Evolutionary conservation across 2,888 invertebrate species (phyloP).

Genomic region (Acrocera orbiculus): DNA sequence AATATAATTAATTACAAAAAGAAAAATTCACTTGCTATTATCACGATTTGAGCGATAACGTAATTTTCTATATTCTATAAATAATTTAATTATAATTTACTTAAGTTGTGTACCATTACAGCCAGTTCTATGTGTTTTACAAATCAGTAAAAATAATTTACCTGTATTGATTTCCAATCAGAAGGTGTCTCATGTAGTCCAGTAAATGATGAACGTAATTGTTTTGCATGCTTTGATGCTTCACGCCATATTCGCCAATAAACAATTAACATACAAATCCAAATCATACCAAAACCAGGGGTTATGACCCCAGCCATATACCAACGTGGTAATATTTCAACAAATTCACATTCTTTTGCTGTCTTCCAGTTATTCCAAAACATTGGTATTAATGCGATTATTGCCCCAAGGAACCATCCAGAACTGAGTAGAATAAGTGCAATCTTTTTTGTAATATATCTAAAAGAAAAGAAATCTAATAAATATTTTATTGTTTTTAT

Average conservation of each 20-base stretch:
- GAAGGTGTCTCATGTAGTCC: slow-evolving; percentile 39
- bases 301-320: slow-evolving; percentile 37
- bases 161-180: slow-evolving; percentile 64
- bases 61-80: too few relatives aligned
- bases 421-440: slow-evolving; percentile 43
- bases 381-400: slow-evolving; percentile 49
- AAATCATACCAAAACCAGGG: slow-evolving; percentile 54
- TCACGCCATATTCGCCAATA: slow-evolving; percentile 66
- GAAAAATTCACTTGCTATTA: too few relatives aligned
- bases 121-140: too few relatives aligned
- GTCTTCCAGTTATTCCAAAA: slow-evolving; percentile 62
- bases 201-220: slow-evolving; percentile 41
- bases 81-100: too few relatives aligned
- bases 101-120: too few relatives aligned
- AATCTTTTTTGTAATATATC: slow-evolving; percentile 50
- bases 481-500: too few relatives aligned
- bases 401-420: slow-evolving; percentile 49
- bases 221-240: slow-evolving; percentile 51
- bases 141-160: slow-evolving; percentile 19
- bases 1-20: too few relatives aligned
- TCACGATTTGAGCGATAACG: too few relatives aligned
- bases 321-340: slow-evolving; percentile 39
- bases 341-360: slow-evolving; percentile 46
- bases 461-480: slow-evolving; percentile 9
- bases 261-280: slow-evolving; percentile 55